A percentile compares a stretch with the other conserved stretches of the same genome.
Evolutionary conservation across 2,888 invertebrate genomes (phyloP).

Genomic region (Byasa hedistus): DNA sequence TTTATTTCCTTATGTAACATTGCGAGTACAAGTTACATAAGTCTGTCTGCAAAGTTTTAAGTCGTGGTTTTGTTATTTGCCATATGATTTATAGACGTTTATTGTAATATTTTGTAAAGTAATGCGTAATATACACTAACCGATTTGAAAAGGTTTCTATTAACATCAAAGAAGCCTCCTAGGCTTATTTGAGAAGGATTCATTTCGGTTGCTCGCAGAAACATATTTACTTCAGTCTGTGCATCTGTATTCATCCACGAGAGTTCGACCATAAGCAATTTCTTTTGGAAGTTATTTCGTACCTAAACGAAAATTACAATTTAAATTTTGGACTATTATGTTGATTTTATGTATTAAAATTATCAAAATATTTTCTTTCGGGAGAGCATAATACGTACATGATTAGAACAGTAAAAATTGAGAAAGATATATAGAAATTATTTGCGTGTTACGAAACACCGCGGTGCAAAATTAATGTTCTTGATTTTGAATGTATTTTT

Average conservation of each 20-base stretch:
- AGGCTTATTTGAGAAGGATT: constrained; percentile 87
- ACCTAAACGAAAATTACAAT: constrained; percentile 55
- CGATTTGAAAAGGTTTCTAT: constrained; percentile 86
- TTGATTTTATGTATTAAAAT: not conserved
- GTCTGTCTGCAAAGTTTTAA: no score
- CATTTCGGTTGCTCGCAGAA: constrained; percentile 87
- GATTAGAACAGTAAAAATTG: not conserved
- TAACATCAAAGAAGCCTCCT: constrained; percentile 86
- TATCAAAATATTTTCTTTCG: not conserved
- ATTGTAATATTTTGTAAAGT: no score
- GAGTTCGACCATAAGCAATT: constrained; percentile 84
- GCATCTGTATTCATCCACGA: constrained; percentile 89
- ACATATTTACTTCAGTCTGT: constrained; percentile 88
- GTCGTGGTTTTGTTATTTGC: no score
- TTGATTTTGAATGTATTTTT: no score
- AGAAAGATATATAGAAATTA: not conserved
- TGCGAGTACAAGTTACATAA: no score
- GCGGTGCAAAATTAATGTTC: no score
- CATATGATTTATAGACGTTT: no score
- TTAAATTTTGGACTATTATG: not conserved
- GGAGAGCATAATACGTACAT: not conserved
- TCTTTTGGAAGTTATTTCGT: constrained; percentile 86
- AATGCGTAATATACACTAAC: constrained; percentile 59
- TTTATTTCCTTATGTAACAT: no score
- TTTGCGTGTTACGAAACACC: no score